Evolutionary conservation across 2,888 invertebrate species (phyloP).

Genomic region (Hypercompe scribonia): DNA sequence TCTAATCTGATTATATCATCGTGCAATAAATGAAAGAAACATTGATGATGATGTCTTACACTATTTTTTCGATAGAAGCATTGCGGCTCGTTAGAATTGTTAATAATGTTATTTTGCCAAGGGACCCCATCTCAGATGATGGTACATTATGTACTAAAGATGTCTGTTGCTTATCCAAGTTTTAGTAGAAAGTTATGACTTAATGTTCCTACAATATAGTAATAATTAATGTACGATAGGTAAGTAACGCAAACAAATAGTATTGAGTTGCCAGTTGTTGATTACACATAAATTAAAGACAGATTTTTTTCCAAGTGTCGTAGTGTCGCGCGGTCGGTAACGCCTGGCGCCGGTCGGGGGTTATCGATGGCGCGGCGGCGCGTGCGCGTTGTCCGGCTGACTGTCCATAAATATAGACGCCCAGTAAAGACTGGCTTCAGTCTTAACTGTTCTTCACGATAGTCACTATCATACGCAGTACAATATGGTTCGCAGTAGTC

Average conservation of each 20-base stretch:
- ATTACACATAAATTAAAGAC: conserved; percentile 26
- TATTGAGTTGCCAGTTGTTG: conserved; percentile 19
- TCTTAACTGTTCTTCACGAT: conserved; percentile 62
- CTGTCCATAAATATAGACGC: conserved; percentile 74
- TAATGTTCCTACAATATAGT: not conserved
- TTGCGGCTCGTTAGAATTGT: too few species aligned
- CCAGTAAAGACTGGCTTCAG: conserved; percentile 58
- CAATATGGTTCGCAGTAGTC: conserved; percentile 74
- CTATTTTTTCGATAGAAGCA: too few species aligned
- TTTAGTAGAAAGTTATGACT: not conserved
- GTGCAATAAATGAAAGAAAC: too few species aligned
- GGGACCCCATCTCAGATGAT: not conserved
- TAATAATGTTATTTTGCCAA: not conserved
- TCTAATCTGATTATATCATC: too few species aligned
- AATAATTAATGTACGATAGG: conserved; percentile 11
- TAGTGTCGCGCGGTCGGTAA: conserved; percentile 50
- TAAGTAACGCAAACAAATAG: conserved; percentile 22
- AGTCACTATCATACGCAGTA: conserved; percentile 34
- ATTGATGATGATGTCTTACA: too few species aligned
- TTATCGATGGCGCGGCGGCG: conserved; percentile 74
- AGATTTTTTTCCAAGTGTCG: conserved; percentile 44
- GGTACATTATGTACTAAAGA: not conserved
- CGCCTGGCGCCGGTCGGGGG: conserved; percentile 76
- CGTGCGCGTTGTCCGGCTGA: conserved; percentile 77
- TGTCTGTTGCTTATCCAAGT: not conserved